Evolutionary conservation across 2,888 invertebrate genomes (phyloP), one percentile per base, ranked within the genome.

Genomic region (Pyrgus malvae): DNA sequence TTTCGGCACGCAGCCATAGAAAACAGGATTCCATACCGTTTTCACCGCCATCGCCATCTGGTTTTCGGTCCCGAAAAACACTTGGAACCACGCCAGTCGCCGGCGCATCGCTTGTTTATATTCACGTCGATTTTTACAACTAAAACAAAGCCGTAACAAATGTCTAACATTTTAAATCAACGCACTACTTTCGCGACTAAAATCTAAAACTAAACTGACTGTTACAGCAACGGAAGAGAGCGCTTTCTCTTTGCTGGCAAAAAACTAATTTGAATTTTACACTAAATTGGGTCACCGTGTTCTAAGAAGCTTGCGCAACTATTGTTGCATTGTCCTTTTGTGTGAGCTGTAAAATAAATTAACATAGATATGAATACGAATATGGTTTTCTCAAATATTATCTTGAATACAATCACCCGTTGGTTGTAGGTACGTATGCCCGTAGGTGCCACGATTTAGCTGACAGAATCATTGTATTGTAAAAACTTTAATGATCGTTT

Each of bases 201-300:
- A 78, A 78, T 76, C 79, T 77, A 62, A 64, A 65, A 68, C 66
- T 69, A 67, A 59, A 88, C 89, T 88, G 83, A 69, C 51, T 42
- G 42, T 35, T 44, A 21, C 12, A 19, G n/a, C 40, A 31, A 45
- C 29, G 7, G 72, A 64, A 40, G 63, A 53, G 53, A 58, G 57
- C 57, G 84, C 88, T 90, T 90, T 90, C 90, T 87, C 86, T 86
- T 83, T 72, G 61, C 72, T 58, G 57, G 82, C 83, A 69, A 80
- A 88, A 89, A 87, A 80, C 78, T 83, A 69, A 87, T 90, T 90
- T 90, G 81, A 88, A 90, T 90, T 81, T 82, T 77, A 80, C 79
- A 77, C 77, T 82, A 83, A 86, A 84, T 77, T 86, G 81, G 84
- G 80, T 76, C 82, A 83, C 62, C 61, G 59, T 59, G 68, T 85